A percentile compares a stretch with the other conserved stretches of the same genome.
phyloP scores from a whole-genome alignment of 2,797 vertebrate genomes.

The Synaphobranchus kaupii region DNA sequence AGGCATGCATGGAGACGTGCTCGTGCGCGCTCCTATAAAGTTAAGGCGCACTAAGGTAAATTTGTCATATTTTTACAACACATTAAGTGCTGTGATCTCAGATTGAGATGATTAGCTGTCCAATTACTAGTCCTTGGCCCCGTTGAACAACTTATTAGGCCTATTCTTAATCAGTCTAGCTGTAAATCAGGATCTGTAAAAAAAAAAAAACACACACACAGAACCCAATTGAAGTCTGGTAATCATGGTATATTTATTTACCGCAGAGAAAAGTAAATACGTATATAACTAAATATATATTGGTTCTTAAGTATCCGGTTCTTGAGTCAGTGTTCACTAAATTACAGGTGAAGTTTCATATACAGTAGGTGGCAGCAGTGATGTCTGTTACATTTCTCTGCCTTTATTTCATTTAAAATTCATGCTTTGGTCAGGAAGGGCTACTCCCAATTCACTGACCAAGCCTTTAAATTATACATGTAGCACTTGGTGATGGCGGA shows the following conservation, averaged over 20 bases:
- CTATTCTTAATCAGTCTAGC: background rate
- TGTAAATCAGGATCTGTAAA: background rate
- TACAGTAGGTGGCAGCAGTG: background rate
- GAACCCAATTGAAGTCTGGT: background rate
- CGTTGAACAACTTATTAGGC: background rate
- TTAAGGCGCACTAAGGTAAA: too few relatives aligned
- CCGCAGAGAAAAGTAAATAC: too few relatives aligned
- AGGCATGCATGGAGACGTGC: too few relatives aligned
- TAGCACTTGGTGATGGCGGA: background rate
- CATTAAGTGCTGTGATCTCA: background rate
- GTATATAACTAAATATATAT: background rate
- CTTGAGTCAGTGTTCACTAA: background rate
- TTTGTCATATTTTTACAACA: background rate
- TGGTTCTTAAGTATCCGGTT: background rate
- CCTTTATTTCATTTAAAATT: background rate
- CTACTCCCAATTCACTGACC: background rate
- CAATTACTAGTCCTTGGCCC: background rate
- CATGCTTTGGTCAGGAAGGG: background rate
- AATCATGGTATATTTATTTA: background rate
- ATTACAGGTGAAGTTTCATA: background rate
- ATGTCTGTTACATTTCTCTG: background rate
- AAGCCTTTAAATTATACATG: slow-evolving; percentile 11
- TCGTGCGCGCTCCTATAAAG: too few relatives aligned
- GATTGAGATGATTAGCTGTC: background rate
- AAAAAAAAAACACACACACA: background rate